Evolutionary conservation across 2,888 invertebrate species (phyloP).

Genomic region (Yponomeuta plumbellus): DNA sequence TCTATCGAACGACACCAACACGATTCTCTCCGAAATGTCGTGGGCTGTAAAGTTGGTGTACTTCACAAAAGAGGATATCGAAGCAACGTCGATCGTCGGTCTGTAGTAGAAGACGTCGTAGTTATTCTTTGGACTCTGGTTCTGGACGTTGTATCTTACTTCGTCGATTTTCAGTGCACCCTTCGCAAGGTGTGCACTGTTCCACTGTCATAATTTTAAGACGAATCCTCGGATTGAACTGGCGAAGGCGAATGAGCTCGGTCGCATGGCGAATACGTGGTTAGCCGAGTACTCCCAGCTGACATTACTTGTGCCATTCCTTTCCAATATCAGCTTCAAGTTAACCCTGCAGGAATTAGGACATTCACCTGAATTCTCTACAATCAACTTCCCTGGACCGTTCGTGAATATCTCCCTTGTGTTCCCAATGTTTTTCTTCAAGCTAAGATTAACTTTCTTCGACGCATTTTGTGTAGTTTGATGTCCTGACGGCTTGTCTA

Average conservation of each 20-base stretch:
- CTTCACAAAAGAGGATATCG: conserved; percentile 63
- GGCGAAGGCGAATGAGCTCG: conserved; percentile 80
- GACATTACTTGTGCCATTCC: conserved; percentile 69
- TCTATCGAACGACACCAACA: conserved; percentile 87
- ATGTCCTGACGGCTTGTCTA: conserved; percentile 41
- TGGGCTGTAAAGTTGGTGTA: conserved; percentile 70
- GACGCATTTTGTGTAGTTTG: conserved; percentile 44
- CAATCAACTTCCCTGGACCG: conserved; percentile 79
- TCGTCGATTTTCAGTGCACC: conserved; percentile 67
- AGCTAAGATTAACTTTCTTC: conserved; percentile 72
- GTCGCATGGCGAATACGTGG: conserved; percentile 83
- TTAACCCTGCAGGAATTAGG: conserved; percentile 81
- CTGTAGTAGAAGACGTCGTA: conserved; percentile 60
- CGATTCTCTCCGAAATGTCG: conserved; percentile 82
- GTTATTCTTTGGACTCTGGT: conserved; percentile 63
- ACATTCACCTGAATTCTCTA: conserved; percentile 83
- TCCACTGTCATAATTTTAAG: conserved; percentile 90
- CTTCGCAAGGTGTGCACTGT: conserved; percentile 68
- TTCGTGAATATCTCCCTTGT: conserved; percentile 76
- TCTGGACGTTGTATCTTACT: conserved; percentile 61
- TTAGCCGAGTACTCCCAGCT: conserved; percentile 79
- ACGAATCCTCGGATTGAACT: conserved; percentile 83
- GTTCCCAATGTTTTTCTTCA: conserved; percentile 73
- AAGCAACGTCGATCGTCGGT: conserved; percentile 53
- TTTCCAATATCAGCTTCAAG: conserved; percentile 74